phyloP scores from a whole-genome alignment of 2,888 invertebrate species.

The Drosophila neonasuta region DNA sequence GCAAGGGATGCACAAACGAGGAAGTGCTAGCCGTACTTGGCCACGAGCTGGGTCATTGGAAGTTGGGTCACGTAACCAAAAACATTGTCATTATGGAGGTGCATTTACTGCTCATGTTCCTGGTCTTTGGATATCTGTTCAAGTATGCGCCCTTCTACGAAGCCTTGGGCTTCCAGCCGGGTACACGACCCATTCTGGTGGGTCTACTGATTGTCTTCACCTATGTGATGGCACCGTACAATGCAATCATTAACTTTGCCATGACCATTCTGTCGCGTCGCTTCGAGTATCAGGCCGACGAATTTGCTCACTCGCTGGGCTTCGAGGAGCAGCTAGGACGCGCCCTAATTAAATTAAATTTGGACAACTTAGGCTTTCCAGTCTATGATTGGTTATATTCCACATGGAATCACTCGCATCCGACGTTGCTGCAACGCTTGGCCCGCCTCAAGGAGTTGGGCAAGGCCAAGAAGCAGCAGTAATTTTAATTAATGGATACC shows the following conservation, averaged over 20 bases:
- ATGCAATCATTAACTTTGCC: constrained; percentile 92
- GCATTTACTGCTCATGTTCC: constrained; percentile 86
- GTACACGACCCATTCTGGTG: constrained; percentile 92
- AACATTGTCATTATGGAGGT: constrained; percentile 92
- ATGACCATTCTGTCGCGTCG: constrained; percentile 92
- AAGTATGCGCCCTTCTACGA: constrained; percentile 89
- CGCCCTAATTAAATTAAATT: constrained; percentile 95
- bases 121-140: constrained; percentile 86
- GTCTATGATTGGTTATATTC: constrained; percentile 96
- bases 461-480: constrained; percentile 43
- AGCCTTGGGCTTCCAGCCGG: constrained; percentile 92
- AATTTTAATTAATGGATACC: constrained; percentile 53
- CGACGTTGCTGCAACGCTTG: constrained; percentile 96
- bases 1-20: constrained; percentile 90
- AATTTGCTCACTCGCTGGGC: constrained; percentile 92
- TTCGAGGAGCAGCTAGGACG: constrained; percentile 89
- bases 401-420: constrained; percentile 97
- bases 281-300: constrained; percentile 98
- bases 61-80: constrained; percentile 93
- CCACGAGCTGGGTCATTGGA: constrained; percentile 99
- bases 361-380: constrained; percentile 98
- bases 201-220: constrained; percentile 95
- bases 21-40: constrained; percentile 97
- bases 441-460: constrained; percentile 81
- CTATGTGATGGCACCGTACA: constrained; percentile 96